A percentile compares a stretch with the other conserved stretches of the same genome.
phyloP scores from a whole-genome alignment of 2,113 vertebrate species.

The Carassius auratus region DNA sequence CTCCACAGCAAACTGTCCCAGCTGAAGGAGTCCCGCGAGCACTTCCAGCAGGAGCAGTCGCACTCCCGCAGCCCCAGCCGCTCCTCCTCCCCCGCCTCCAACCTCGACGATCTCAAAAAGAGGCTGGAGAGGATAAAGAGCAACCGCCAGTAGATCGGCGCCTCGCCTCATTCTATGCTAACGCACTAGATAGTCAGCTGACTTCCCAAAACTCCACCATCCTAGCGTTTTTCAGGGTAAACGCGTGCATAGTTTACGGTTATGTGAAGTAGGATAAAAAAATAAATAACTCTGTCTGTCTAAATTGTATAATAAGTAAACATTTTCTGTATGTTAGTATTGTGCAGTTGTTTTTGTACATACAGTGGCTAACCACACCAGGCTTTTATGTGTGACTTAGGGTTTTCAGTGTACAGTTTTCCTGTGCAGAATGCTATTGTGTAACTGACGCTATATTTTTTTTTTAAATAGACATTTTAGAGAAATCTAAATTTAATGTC shows the following conservation, averaged over 20 bases:
- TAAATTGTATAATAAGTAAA: constrained; percentile 67
- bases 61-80: constrained; percentile 80
- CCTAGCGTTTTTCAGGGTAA: constrained; percentile 14
- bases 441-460: constrained; percentile 56
- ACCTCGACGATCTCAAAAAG: constrained; percentile 99
- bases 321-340: constrained; percentile 69
- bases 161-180: not conserved
- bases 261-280: constrained; percentile 24
- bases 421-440: constrained; percentile 83
- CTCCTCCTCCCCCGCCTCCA: constrained; percentile 83
- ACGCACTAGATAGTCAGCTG: constrained; percentile 26
- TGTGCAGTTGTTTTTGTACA: constrained; percentile 77
- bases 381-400: constrained; percentile 73
- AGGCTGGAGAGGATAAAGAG: constrained; percentile 98
- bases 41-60: constrained; percentile 90
- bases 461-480: constrained; percentile 73
- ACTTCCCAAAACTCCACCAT: constrained; percentile 7
- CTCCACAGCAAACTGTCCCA: constrained; percentile 98
- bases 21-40: constrained; percentile 94
- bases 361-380: constrained; percentile 74
- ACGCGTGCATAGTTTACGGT: constrained; percentile 44
- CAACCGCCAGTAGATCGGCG: constrained; percentile 85
- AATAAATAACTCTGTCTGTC: constrained; percentile 38
- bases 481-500: constrained; percentile 67
- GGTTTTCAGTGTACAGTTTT: constrained; percentile 80